These are phyloP conservation scores for Leucophenga montana DNA, from an alignment of 2,888 invertebrate genomes.

Conservation along the genomic window DNA sequence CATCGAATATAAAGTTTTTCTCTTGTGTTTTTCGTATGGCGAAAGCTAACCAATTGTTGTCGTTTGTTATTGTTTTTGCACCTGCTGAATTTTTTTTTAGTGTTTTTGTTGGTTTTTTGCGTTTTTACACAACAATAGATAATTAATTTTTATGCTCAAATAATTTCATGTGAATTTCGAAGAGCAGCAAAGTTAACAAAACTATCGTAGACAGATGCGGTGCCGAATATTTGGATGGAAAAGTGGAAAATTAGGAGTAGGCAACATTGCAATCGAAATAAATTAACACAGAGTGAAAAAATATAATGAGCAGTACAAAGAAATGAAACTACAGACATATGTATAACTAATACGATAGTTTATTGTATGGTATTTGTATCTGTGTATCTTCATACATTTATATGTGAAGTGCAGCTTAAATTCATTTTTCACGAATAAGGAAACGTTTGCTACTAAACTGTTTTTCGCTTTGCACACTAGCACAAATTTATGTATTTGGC, in stretches of 20 bases:
- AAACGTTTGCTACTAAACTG: too few relatives aligned
- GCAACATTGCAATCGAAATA: constrained; percentile 44
- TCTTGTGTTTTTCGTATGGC: neutral
- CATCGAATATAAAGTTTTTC: too few relatives aligned
- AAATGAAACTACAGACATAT: neutral
- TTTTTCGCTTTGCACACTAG: too few relatives aligned
- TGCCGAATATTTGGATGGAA: too few relatives aligned
- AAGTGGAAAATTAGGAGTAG: too few relatives aligned
- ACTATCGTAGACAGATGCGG: too few relatives aligned
- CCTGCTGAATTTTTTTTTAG: constrained; percentile 6
- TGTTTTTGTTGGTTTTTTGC: constrained; percentile 3
- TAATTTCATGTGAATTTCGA: constrained; percentile 37
- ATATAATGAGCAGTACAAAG: neutral
- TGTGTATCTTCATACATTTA: too few relatives aligned
- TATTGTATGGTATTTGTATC: too few relatives aligned
- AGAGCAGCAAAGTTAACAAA: neutral
- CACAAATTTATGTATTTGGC: too few relatives aligned
- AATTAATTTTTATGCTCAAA: constrained; percentile 39
- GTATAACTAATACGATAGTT: too few relatives aligned
- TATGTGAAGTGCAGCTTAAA: too few relatives aligned
- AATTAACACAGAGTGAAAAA: constrained; percentile 40
- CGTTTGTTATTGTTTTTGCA: neutral
- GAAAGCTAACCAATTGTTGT: constrained; percentile 28
- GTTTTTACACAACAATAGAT: constrained; percentile 35
- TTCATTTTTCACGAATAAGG: too few relatives aligned